Evolutionary conservation across 2,113 vertebrate species (phyloP).

Genomic region (Tringa solitaria): DNA sequence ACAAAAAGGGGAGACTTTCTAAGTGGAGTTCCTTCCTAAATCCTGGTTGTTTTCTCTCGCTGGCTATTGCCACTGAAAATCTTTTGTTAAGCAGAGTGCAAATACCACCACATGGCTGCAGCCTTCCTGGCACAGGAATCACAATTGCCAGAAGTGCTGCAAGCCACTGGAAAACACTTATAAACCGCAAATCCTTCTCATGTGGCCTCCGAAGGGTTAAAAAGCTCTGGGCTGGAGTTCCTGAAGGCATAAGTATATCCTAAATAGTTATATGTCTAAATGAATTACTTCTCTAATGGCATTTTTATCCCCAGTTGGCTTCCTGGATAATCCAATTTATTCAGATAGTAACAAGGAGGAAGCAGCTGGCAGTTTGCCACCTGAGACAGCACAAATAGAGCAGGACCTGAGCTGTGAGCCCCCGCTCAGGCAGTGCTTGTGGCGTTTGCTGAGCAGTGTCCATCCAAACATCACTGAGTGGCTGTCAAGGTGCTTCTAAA

Average conservation of each 20-base stretch:
- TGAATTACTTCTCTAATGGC: background rate
- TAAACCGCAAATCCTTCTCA: fast-evolving
- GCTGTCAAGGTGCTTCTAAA: background rate
- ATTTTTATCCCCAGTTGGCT: background rate
- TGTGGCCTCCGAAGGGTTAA: background rate
- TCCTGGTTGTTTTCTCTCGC: background rate
- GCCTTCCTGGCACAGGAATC: background rate
- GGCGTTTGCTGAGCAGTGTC: fast-evolving
- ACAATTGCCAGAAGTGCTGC: background rate
- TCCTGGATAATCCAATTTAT: background rate
- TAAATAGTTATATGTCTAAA: background rate
- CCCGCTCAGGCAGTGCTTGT: background rate
- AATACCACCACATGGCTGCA: background rate
- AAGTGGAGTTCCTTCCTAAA: background rate
- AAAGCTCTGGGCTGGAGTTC: background rate
- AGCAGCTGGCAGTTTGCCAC: background rate
- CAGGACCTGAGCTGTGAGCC: background rate
- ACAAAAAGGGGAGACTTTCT: background rate
- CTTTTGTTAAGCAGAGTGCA: background rate
- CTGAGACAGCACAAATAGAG: background rate
- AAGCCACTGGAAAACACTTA: background rate
- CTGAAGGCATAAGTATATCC: background rate
- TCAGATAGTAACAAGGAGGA: background rate
- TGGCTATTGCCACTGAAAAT: background rate
- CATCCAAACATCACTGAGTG: fast-evolving